A percentile compares a stretch with the other conserved stretches of the same genome.
Conservation (phyloP, 2,113 vertebrate species). For the Grus americana region DNA sequence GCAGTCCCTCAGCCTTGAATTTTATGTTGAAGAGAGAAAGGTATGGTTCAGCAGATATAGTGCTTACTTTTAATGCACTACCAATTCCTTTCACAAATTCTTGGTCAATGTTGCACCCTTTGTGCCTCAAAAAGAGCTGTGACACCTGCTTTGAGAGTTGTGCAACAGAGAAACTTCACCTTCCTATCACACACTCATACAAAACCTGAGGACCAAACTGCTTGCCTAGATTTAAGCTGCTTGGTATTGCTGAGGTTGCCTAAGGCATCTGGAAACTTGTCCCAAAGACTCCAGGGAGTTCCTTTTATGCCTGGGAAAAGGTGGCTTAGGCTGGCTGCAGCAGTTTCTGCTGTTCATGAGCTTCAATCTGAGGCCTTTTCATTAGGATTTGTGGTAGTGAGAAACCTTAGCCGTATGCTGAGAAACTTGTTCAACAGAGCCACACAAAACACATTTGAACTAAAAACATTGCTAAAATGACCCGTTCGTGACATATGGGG, state of each 20-base stretch:
- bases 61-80: background rate
- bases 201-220: background rate
- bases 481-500: accelerated
- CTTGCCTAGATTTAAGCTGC: background rate
- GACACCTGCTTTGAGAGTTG: background rate
- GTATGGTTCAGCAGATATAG: accelerated
- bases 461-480: background rate
- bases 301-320: background rate
- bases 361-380: background rate
- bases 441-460: background rate
- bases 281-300: background rate
- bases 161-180: background rate
- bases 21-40: background rate
- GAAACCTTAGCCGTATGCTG: background rate
- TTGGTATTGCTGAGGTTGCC: background rate
- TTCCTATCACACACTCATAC: background rate
- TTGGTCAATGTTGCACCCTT: accelerated
- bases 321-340: background rate
- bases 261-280: background rate
- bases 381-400: background rate
- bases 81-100: background rate
- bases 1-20: background rate
- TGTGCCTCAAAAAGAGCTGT: background rate
- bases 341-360: background rate
- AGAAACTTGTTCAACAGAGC: background rate